These are phyloP conservation scores for Philereme transversata DNA, from an alignment of 2,888 invertebrate genomes.

Conservation along the genomic window DNA sequence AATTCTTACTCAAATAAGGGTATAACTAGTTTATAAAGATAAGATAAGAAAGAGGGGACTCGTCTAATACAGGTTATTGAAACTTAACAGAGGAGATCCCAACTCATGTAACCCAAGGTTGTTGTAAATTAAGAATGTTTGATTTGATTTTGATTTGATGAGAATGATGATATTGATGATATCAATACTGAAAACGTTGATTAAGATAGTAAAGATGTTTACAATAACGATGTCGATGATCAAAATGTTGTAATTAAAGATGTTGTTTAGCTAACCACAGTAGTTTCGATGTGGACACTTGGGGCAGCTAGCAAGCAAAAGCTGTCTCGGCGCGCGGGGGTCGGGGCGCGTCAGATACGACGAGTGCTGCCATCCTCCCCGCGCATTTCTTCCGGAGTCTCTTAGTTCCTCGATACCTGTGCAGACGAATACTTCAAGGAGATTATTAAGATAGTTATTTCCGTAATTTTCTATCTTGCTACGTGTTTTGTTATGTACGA, in stretches of 20 bases:
- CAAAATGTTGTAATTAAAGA: not conserved
- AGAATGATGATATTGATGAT: too few relatives aligned
- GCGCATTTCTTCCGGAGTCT: slow-evolving; percentile 78
- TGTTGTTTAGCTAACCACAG: slow-evolving; percentile 55
- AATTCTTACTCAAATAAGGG: too few relatives aligned
- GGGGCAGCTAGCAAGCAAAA: slow-evolving; percentile 79
- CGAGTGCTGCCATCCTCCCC: slow-evolving; percentile 71
- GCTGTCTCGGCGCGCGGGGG: slow-evolving; percentile 71
- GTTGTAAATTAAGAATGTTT: too few relatives aligned
- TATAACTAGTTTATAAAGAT: too few relatives aligned
- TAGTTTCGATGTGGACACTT: slow-evolving; percentile 66
- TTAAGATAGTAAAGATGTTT: too few relatives aligned
- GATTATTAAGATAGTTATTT: slow-evolving; percentile 48
- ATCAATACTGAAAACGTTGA: too few relatives aligned
- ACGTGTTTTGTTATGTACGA: too few relatives aligned
- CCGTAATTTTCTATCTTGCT: not conserved
- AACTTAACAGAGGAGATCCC: too few relatives aligned
- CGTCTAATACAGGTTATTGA: too few relatives aligned
- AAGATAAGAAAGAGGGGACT: too few relatives aligned
- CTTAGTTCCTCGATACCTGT: slow-evolving; percentile 79
- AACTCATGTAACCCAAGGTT: too few relatives aligned
- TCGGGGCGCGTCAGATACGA: slow-evolving; percentile 59
- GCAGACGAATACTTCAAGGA: slow-evolving; percentile 62
- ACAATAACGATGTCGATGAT: not conserved
- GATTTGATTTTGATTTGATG: too few relatives aligned